phyloP scores from a whole-genome alignment of 2,113 vertebrate genomes.

The Cynopterus brachyotis region DNA sequence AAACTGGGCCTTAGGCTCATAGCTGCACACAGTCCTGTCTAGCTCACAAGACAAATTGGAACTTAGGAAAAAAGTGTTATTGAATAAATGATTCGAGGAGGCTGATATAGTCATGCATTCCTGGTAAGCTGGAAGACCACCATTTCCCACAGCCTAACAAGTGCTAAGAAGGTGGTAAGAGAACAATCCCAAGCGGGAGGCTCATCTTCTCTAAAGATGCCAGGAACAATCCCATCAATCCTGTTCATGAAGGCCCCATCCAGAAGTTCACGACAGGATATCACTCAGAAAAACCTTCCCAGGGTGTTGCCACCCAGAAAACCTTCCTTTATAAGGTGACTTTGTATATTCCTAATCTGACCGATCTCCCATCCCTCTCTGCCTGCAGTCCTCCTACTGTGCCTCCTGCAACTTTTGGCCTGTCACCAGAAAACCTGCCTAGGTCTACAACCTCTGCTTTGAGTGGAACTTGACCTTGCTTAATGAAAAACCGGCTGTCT shows the following conservation, averaged over 20 bases:
- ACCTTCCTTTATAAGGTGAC: background rate
- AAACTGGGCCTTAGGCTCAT: background rate
- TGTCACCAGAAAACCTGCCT: background rate
- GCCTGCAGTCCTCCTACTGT: background rate
- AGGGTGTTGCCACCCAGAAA: background rate
- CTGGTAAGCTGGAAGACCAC: background rate
- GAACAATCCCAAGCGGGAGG: background rate
- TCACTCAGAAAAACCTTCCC: background rate
- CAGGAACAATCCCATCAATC: background rate
- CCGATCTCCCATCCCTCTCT: background rate
- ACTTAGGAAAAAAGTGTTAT: background rate
- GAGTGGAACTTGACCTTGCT: background rate
- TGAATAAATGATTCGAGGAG: background rate
- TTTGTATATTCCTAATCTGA: background rate
- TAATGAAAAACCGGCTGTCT: background rate
- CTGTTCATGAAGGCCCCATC: background rate
- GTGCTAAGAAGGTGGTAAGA: background rate
- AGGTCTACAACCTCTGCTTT: background rate
- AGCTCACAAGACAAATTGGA: background rate
- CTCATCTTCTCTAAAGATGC: background rate
- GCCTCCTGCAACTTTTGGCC: background rate
- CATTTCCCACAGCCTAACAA: background rate
- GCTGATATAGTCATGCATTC: background rate
- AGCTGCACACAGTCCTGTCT: background rate
- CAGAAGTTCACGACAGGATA: background rate